phyloP scores from a whole-genome alignment of 2,113 vertebrate species.

The Centropus bengalensis region DNA sequence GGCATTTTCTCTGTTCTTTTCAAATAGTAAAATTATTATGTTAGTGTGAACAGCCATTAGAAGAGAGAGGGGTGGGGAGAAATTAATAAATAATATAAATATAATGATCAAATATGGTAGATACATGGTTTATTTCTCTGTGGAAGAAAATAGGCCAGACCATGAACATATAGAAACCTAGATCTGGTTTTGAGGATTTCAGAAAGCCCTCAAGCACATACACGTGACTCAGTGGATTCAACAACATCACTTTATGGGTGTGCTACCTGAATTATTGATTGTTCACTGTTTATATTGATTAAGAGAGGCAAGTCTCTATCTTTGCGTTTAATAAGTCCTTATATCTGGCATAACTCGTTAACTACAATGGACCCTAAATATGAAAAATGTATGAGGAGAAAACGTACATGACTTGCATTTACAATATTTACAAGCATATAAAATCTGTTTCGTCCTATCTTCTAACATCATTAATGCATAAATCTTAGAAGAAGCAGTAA shows the following conservation, averaged over 20 bases:
- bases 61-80: not conserved
- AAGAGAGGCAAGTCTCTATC: not conserved
- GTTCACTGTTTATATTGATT: not conserved
- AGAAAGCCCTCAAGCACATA: not conserved
- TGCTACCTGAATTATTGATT: not conserved
- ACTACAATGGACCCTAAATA: not conserved
- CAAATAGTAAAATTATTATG: not conserved
- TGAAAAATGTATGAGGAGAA: not conserved
- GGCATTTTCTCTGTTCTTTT: not conserved
- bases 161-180: not conserved
- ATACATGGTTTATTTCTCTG: not conserved
- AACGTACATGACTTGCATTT: not conserved
- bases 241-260: not conserved
- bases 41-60: not conserved
- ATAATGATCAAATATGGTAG: not conserved
- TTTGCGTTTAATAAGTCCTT: not conserved
- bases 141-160: not conserved
- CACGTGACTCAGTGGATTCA: not conserved
- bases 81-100: not conserved
- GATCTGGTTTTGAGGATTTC: not conserved
- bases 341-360: not conserved
- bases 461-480: not conserved
- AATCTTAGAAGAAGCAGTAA: not conserved
- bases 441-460: not conserved
- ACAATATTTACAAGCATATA: not conserved